Evolutionary conservation across 2,888 invertebrate species (phyloP).

Genomic region (Beris morrisii): DNA sequence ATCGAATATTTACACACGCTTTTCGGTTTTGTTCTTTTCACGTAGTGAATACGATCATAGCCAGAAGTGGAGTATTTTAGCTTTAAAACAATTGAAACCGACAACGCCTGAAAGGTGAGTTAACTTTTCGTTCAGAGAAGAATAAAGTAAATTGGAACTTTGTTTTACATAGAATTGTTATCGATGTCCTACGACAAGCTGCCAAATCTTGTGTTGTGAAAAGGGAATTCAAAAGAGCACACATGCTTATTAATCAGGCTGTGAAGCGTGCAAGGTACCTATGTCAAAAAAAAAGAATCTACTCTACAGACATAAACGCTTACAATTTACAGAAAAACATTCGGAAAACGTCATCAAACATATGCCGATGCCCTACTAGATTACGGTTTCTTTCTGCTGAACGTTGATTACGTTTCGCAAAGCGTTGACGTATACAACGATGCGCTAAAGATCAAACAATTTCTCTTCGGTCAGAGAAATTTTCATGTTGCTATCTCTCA

Average conservation of each 20-base stretch:
- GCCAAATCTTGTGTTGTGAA: constrained; percentile 90
- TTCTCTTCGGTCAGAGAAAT: constrained; percentile 80
- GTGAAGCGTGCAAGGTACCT: constrained; percentile 59
- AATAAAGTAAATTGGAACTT: background rate
- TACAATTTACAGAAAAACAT: constrained; percentile 49
- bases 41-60: constrained; percentile 84
- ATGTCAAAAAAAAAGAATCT: background rate
- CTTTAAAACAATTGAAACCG: constrained; percentile 68
- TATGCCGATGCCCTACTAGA: constrained; percentile 84
- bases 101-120: constrained; percentile 65
- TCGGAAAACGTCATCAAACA: constrained; percentile 72
- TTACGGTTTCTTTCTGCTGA: constrained; percentile 88
- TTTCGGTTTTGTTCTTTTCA: constrained; percentile 79
- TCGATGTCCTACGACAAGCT: constrained; percentile 83
- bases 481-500: constrained; percentile 86
- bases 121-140: background rate
- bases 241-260: constrained; percentile 80
- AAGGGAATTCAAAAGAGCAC: constrained; percentile 79
- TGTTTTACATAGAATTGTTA: constrained; percentile 61
- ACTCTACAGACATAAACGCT: constrained; percentile 41
- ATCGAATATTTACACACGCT: constrained; percentile 79
- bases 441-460: constrained; percentile 72
- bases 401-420: constrained; percentile 81
- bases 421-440: constrained; percentile 84
- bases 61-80: constrained; percentile 76